These are phyloP conservation scores for Ladona fulva DNA, from an alignment of 1,140 invertebrate genomes.

Conservation along the genomic window DNA sequence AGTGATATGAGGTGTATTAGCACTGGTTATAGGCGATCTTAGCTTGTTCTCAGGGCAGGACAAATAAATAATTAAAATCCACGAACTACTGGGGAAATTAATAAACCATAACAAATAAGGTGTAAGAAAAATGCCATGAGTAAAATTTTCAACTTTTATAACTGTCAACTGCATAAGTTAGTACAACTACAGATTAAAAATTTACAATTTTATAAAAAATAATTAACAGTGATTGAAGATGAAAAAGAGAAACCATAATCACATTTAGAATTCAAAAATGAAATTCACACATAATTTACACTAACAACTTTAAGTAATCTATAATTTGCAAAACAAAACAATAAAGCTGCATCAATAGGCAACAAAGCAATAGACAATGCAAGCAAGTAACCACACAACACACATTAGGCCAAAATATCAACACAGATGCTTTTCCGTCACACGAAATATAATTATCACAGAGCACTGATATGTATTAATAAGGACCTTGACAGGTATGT, in stretches of 20 bases:
- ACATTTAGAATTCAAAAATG: background rate
- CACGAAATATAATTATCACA: background rate
- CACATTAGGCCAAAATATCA: background rate
- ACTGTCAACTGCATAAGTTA: background rate
- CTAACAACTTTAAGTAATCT: background rate
- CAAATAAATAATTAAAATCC: no score
- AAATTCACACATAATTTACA: background rate
- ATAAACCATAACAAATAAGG: background rate
- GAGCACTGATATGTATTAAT: background rate
- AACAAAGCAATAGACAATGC: slow-evolving; percentile 6
- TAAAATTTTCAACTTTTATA: background rate
- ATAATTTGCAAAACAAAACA: background rate
- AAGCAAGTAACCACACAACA: background rate
- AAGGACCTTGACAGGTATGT: background rate
- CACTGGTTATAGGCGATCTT: no score
- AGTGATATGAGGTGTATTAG: no score
- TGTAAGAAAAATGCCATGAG: background rate
- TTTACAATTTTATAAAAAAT: background rate
- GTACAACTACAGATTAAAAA: slow-evolving; percentile 1
- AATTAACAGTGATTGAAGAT: background rate
- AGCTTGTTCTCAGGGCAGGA: no score
- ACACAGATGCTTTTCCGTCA: background rate
- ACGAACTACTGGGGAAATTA: no score
- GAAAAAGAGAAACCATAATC: background rate
- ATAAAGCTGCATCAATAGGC: background rate